Conservation (phyloP, 2,888 invertebrate species). For the Charanyca ferruginea region DNA sequence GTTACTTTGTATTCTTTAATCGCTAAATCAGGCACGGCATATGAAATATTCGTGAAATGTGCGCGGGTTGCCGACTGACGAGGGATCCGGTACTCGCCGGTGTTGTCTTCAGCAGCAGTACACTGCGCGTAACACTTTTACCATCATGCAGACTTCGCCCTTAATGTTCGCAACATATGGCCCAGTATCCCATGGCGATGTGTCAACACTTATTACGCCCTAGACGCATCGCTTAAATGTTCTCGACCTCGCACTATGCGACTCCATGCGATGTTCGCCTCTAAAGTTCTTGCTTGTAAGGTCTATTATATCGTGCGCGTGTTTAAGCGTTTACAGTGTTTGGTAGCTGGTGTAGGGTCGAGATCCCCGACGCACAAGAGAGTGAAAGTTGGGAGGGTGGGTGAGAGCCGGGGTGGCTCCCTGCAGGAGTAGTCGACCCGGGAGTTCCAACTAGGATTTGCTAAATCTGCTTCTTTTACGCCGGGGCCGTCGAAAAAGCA, state of each 20-base stretch:
- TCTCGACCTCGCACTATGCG: slow-evolving; percentile 83
- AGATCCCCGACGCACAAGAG: slow-evolving; percentile 89
- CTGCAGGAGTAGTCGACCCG: slow-evolving; percentile 89
- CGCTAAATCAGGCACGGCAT: slow-evolving; percentile 66
- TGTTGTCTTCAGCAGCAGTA: slow-evolving; percentile 88
- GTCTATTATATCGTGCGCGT: slow-evolving; percentile 68
- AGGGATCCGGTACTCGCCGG: slow-evolving; percentile 86
- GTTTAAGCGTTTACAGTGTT: slow-evolving; percentile 77
- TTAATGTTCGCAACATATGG: slow-evolving; percentile 72
- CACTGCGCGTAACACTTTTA: slow-evolving; percentile 76
- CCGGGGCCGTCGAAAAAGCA: slow-evolving; percentile 74
- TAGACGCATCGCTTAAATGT: slow-evolving; percentile 86
- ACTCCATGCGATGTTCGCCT: slow-evolving; percentile 76
- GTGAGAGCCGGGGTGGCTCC: slow-evolving; percentile 81
- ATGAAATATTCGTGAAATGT: slow-evolving; percentile 79
- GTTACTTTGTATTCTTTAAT: slow-evolving; percentile 64
- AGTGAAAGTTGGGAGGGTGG: slow-evolving; percentile 88
- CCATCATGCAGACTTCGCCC: slow-evolving; percentile 75
- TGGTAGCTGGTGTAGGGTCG: slow-evolving; percentile 76
- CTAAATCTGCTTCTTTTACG: slow-evolving; percentile 88
- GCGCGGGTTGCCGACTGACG: slow-evolving; percentile 83
- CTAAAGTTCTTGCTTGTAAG: slow-evolving; percentile 68
- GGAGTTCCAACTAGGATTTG: slow-evolving; percentile 88
- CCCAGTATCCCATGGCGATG: slow-evolving; percentile 74
- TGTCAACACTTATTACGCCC: slow-evolving; percentile 84